These are phyloP conservation scores for Leptodactylus fallax DNA, from an alignment of 2,797 vertebrate genomes.

Conservation along the genomic window DNA sequence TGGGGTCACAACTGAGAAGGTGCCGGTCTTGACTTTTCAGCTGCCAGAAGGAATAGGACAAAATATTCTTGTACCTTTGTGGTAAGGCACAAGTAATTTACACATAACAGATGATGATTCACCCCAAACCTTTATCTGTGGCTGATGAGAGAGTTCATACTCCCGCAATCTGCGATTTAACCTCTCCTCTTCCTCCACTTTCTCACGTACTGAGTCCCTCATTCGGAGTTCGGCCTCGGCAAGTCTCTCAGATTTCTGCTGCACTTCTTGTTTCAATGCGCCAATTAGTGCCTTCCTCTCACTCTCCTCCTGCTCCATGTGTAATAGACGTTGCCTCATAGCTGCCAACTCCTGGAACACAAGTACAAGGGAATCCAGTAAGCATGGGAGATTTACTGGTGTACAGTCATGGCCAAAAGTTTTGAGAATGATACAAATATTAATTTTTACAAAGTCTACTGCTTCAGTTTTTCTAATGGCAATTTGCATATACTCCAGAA, in stretches of 20 bases:
- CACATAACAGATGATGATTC: background rate
- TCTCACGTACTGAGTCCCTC: conserved; percentile 80
- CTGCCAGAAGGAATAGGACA: background rate
- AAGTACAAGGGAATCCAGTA: background rate
- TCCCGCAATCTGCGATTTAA: conserved; percentile 81
- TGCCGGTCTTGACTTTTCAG: too few species aligned
- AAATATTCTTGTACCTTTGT: too few species aligned
- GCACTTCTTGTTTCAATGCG: conserved; percentile 84
- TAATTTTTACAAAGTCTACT: too few species aligned
- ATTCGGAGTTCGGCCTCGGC: conserved; percentile 82
- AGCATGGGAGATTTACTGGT: background rate
- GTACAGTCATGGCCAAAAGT: too few species aligned
- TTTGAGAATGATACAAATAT: too few species aligned
- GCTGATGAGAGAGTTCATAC: conserved; percentile 82
- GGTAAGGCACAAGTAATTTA: background rate
- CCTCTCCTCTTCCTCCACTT: conserved; percentile 79
- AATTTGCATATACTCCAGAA: too few species aligned
- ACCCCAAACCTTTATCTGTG: conserved; percentile 82
- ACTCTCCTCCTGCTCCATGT: conserved; percentile 80
- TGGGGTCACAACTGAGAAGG: too few species aligned
- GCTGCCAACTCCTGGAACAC: conserved; percentile 67
- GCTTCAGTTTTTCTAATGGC: too few species aligned
- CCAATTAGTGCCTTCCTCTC: conserved; percentile 79
- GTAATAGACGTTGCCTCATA: conserved; percentile 78
- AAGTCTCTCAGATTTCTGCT: conserved; percentile 81